Conservation (phyloP, 2,888 invertebrate species). For the Peribatodes rhomboidaria region DNA sequence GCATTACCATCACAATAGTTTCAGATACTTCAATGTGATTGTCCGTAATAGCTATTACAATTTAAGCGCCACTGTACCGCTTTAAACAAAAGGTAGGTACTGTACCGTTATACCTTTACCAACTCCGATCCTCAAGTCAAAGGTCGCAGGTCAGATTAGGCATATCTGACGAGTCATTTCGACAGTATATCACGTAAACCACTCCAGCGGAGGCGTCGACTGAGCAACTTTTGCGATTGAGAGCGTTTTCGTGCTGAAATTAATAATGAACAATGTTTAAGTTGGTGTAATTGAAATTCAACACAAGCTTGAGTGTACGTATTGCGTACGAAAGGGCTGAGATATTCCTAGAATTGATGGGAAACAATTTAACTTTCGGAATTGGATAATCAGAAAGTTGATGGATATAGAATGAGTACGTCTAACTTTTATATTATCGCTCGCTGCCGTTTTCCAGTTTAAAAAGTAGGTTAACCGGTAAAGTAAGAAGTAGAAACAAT, state of each 20-base stretch:
- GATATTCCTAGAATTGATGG: slow-evolving; percentile 16
- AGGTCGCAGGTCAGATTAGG: slow-evolving; percentile 52
- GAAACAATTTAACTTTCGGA: slow-evolving; percentile 32
- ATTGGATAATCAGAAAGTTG: slow-evolving; percentile 19
- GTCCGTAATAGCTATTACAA: no score
- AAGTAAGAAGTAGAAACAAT: no score
- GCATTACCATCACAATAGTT: no score
- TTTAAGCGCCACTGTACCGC: neutral
- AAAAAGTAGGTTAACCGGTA: neutral
- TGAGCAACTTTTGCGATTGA: slow-evolving; percentile 27
- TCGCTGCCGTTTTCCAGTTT: neutral
- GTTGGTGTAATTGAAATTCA: slow-evolving; percentile 29
- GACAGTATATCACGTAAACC: slow-evolving; percentile 36
- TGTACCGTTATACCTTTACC: slow-evolving; percentile 7
- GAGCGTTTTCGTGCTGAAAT: slow-evolving; percentile 32
- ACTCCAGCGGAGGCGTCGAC: slow-evolving; percentile 27
- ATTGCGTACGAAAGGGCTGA: slow-evolving; percentile 11
- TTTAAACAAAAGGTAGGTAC: neutral
- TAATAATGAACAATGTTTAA: slow-evolving; percentile 37
- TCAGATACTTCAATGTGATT: no score
- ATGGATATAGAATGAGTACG: slow-evolving; percentile 12
- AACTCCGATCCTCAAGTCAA: neutral
- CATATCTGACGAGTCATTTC: slow-evolving; percentile 55
- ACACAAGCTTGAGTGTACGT: slow-evolving; percentile 12
- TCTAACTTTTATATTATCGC: neutral